Evolutionary conservation across 2,113 vertebrate genomes (phyloP).

Genomic region (Aptenodytes patagonicus): DNA sequence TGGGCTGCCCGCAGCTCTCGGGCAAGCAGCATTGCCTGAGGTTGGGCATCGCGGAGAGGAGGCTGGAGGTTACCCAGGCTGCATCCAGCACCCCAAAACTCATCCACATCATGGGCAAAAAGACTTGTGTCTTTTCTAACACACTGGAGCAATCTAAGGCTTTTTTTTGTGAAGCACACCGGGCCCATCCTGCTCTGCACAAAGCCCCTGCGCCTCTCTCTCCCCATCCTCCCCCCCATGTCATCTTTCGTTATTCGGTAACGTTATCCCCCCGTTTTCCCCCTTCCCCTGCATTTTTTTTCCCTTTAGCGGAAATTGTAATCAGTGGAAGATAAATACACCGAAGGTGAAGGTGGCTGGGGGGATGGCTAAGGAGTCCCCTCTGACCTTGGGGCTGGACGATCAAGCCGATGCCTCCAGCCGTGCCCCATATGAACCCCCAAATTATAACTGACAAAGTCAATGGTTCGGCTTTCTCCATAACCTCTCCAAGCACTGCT

Average conservation of each 20-base stretch:
- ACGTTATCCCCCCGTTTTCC: background rate
- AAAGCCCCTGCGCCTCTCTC: background rate
- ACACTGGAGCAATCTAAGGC: background rate
- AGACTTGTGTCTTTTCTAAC: background rate
- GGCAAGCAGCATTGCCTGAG: background rate
- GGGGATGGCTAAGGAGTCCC: background rate
- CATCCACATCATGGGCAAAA: fast-evolving
- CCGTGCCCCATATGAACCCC: background rate
- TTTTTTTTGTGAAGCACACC: background rate
- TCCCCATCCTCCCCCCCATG: background rate
- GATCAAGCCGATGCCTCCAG: background rate
- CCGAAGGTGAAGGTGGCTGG: background rate
- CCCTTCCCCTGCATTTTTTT: background rate
- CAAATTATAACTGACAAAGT: background rate
- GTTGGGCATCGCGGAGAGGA: background rate
- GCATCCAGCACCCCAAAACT: background rate
- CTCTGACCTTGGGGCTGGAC: background rate
- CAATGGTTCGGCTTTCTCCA: background rate
- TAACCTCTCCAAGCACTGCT: background rate
- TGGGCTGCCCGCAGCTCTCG: fast-evolving
- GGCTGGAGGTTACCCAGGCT: background rate
- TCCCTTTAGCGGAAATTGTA: constrained; percentile 4
- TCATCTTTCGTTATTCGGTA: background rate
- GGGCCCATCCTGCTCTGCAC: background rate
- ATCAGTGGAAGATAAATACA: constrained; percentile 54